Conservation (phyloP, 2,888 invertebrate species). For the Drosophila cracens region DNA sequence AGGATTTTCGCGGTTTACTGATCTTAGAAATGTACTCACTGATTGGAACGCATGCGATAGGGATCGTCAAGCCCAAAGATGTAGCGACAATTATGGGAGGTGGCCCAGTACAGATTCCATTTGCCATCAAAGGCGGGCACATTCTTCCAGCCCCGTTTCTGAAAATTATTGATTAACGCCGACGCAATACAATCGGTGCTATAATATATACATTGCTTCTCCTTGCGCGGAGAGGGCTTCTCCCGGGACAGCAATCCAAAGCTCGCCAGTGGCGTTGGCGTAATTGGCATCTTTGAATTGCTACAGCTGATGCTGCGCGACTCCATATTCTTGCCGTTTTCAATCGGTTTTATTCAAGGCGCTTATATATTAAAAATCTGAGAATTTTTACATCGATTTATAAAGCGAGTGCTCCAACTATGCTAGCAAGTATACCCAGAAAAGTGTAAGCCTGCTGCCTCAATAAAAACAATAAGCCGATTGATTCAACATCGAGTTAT, state of each 20-base stretch:
- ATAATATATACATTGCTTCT: slow-evolving; percentile 59
- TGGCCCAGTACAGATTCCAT: slow-evolving; percentile 99
- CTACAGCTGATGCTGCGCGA: slow-evolving; percentile 11
- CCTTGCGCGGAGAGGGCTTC: slow-evolving; percentile 21
- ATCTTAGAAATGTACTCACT: slow-evolving; percentile 85
- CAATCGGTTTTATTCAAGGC: not conserved
- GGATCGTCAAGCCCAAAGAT: slow-evolving; percentile 97
- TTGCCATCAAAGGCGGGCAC: slow-evolving; percentile 94
- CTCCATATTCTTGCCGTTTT: not conserved
- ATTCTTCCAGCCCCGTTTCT: slow-evolving; percentile 93
- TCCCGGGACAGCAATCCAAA: slow-evolving; percentile 21
- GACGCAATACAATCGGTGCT: slow-evolving; percentile 92
- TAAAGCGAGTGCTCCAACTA: slow-evolving; percentile 9
- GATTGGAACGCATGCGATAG: slow-evolving; percentile 96
- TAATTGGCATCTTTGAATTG: slow-evolving; percentile 2
- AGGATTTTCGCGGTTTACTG: not conserved
- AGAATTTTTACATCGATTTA: slow-evolving; percentile 9
- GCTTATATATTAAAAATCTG: not conserved
- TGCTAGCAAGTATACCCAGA: not conserved
- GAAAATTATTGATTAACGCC: slow-evolving; percentile 95
- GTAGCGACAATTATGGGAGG: slow-evolving; percentile 94
- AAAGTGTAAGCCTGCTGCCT: slow-evolving; percentile 30
- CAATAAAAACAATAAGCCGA: not conserved
- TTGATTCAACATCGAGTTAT: not conserved
- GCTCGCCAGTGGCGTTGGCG: slow-evolving; percentile 1